Evolutionary conservation across 1,140 invertebrate species (phyloP).

Genomic region (Adoxophyes honmai): DNA sequence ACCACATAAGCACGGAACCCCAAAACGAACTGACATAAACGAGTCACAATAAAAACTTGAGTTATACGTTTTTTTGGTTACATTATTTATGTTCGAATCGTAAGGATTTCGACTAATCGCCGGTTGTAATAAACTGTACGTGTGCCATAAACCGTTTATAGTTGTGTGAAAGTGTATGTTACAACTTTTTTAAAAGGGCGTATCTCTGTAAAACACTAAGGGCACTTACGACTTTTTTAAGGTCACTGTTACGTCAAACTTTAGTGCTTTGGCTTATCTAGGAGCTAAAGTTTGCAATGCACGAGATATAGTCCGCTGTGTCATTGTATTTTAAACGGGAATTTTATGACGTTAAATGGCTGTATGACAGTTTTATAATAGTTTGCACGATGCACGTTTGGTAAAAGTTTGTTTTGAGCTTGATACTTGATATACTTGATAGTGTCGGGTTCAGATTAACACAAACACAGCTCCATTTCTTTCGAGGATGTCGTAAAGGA

Average conservation of each 20-base stretch:
- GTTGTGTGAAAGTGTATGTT: not conserved
- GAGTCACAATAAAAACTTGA: constrained; percentile 12
- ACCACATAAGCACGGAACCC: not conserved
- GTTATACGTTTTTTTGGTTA: constrained; percentile 8
- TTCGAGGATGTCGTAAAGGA: no score
- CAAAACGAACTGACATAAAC: constrained; percentile 4
- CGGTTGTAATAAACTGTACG: constrained; percentile 6
- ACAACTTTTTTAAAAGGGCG: no score
- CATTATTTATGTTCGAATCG: constrained; percentile 2
- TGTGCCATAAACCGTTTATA: constrained; percentile 12
- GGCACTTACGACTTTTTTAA: no score
- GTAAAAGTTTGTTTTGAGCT: no score
- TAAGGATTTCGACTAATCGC: constrained; percentile 13
- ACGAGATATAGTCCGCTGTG: not conserved
- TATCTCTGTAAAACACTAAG: no score
- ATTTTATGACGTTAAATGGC: no score
- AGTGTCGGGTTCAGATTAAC: no score
- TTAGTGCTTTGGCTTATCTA: constrained; percentile 1
- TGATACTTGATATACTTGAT: no score
- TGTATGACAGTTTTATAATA: no score
- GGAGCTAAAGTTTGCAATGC: not conserved
- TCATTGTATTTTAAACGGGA: no score
- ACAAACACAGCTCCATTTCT: no score
- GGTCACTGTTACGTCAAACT: constrained; percentile 1
- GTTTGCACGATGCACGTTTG: no score